These are phyloP conservation scores for Patella pellucida DNA, from an alignment of 2,888 invertebrate species.

Conservation along the genomic window DNA sequence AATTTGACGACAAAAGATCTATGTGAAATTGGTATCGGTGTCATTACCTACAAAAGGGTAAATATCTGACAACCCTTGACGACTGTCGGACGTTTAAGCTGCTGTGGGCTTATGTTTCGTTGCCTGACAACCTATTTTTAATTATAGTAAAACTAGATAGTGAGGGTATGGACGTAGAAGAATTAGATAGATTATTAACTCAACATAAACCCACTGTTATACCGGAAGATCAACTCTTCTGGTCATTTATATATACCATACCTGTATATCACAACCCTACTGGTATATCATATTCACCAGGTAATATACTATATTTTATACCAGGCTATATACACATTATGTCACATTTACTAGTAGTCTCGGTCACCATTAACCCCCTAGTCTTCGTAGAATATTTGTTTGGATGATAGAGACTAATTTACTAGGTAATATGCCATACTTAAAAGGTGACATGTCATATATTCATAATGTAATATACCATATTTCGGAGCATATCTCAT, in stretches of 20 bases:
- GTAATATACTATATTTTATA: constrained; percentile 35
- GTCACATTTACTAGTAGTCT: too few relatives aligned
- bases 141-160: constrained; percentile 74
- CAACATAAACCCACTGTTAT: constrained; percentile 57
- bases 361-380: too few relatives aligned
- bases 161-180: constrained; percentile 74
- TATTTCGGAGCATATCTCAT: too few relatives aligned
- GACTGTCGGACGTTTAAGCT: too few relatives aligned
- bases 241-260: constrained; percentile 52
- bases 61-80: background rate
- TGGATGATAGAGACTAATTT: too few relatives aligned
- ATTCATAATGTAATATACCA: too few relatives aligned
- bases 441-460: too few relatives aligned
- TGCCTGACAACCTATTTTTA: background rate
- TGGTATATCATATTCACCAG: constrained; percentile 68
- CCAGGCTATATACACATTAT: too few relatives aligned
- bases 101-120: too few relatives aligned
- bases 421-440: too few relatives aligned
- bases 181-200: constrained; percentile 72
- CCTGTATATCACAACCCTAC: constrained; percentile 69
- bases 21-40: background rate
- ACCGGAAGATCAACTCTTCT: constrained; percentile 51
- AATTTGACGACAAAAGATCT: too few relatives aligned
- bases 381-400: too few relatives aligned
- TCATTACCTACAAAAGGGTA: background rate